These are phyloP conservation scores for Acleris holmiana DNA, from an alignment of 2,888 invertebrate species.

Conservation along the genomic window DNA sequence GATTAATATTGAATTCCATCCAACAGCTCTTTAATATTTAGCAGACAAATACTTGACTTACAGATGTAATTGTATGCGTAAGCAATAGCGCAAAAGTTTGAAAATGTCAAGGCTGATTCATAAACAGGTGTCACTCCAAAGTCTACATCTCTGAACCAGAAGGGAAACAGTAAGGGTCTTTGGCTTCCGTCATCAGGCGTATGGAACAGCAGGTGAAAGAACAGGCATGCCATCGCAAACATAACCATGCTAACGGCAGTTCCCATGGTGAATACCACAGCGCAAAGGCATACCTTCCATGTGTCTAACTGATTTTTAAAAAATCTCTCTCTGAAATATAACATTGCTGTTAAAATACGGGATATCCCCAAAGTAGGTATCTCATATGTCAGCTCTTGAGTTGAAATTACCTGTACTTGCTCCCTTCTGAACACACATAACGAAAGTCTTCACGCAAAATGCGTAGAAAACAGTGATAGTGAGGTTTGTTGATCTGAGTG, in stretches of 20 bases:
- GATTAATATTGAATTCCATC: background rate
- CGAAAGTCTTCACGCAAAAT: constrained; percentile 57
- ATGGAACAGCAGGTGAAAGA: constrained; percentile 48
- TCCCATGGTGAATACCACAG: constrained; percentile 45
- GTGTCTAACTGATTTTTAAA: constrained; percentile 57
- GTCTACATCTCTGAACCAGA: constrained; percentile 56
- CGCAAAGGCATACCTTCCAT: constrained; percentile 54
- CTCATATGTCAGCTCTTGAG: too few species aligned
- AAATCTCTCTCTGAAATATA: constrained; percentile 53
- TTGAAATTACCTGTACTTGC: constrained; percentile 52
- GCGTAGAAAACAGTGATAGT: constrained; percentile 52
- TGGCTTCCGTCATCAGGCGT: constrained; percentile 44
- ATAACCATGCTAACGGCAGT: constrained; percentile 46
- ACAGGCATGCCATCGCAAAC: constrained; percentile 43
- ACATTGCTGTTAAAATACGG: background rate
- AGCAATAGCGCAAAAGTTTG: constrained; percentile 45
- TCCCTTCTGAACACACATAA: constrained; percentile 53
- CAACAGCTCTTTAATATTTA: background rate
- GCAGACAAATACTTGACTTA: constrained; percentile 47
- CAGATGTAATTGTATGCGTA: constrained; percentile 56
- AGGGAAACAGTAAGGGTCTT: constrained; percentile 60
- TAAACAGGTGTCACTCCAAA: constrained; percentile 55
- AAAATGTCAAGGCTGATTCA: constrained; percentile 55
- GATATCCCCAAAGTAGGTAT: background rate
- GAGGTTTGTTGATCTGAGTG: constrained; percentile 48